These are phyloP conservation scores for Eretmochelys imbricata DNA, from an alignment of 2,113 vertebrate species.

Conservation along the genomic window DNA sequence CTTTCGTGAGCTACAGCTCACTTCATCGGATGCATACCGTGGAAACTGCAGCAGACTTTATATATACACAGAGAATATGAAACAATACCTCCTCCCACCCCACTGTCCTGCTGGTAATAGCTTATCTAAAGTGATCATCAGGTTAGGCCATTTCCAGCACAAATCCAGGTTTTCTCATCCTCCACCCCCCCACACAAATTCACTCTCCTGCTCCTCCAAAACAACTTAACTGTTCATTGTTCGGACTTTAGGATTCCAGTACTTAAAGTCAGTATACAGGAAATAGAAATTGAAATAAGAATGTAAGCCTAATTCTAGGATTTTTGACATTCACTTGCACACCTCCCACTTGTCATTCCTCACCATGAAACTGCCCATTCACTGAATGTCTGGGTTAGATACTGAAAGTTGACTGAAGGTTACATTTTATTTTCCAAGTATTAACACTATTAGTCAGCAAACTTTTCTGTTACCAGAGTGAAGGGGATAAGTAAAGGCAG, in stretches of 20 bases:
- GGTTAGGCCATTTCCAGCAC: too few species aligned
- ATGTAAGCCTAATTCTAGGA: neutral
- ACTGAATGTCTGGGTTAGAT: fast-evolving
- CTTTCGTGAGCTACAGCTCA: too few species aligned
- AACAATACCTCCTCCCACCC: too few species aligned
- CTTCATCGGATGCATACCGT: too few species aligned
- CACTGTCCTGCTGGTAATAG: too few species aligned
- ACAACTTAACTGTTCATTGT: neutral
- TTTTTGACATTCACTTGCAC: neutral
- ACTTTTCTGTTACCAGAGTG: neutral
- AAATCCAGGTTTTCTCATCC: too few species aligned
- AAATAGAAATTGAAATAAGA: neutral
- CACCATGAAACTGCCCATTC: neutral
- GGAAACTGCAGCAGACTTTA: too few species aligned
- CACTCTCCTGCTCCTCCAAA: too few species aligned
- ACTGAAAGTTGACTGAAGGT: neutral
- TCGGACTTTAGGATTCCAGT: neutral
- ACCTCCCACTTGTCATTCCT: neutral
- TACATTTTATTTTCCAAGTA: neutral
- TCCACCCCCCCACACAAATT: too few species aligned
- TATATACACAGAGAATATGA: too few species aligned
- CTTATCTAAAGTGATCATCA: too few species aligned
- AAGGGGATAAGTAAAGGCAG: neutral
- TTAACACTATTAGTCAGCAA: neutral
- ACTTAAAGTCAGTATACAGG: neutral